Evolutionary conservation across 2,797 vertebrate species (phyloP).

Genomic region (Crocodylus rhombifer): DNA sequence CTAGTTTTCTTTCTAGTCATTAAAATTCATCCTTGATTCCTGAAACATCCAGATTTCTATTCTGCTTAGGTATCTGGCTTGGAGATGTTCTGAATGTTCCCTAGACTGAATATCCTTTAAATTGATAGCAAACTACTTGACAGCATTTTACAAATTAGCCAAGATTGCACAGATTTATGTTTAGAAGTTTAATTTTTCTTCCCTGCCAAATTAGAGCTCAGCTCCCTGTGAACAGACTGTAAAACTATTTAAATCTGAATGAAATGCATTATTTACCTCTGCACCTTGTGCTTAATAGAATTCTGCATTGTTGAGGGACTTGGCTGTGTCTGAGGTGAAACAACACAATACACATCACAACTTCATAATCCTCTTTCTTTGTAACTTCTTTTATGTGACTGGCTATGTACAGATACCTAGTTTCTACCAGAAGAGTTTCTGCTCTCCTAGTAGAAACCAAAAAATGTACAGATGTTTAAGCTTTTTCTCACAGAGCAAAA

Average conservation of each 20-base stretch:
- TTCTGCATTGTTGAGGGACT: background rate
- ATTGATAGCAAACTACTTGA: conserved; percentile 45
- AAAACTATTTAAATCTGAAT: conserved; percentile 29
- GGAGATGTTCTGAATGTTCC: conserved; percentile 20
- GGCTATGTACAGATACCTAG: too few relatives aligned
- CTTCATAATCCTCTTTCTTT: background rate
- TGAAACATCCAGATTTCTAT: conserved; percentile 56
- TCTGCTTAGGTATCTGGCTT: conserved; percentile 46
- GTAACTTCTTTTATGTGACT: accelerated
- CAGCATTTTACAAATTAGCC: conserved; percentile 42
- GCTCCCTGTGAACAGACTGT: background rate
- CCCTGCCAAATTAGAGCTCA: conserved; percentile 21
- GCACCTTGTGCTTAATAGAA: conserved; percentile 6
- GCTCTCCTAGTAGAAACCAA: too few relatives aligned
- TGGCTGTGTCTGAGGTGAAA: background rate
- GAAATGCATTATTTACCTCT: background rate
- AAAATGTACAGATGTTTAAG: too few relatives aligned
- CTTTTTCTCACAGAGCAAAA: too few relatives aligned
- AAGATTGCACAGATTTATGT: conserved; percentile 45
- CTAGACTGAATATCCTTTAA: conserved; percentile 16
- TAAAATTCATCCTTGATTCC: conserved; percentile 69
- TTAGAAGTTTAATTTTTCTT: conserved; percentile 47
- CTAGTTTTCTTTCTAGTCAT: conserved; percentile 70
- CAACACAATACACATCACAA: background rate
- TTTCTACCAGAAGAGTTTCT: too few relatives aligned